phyloP scores from a whole-genome alignment of 2,113 vertebrate genomes.

The Ardeotis arabs region DNA sequence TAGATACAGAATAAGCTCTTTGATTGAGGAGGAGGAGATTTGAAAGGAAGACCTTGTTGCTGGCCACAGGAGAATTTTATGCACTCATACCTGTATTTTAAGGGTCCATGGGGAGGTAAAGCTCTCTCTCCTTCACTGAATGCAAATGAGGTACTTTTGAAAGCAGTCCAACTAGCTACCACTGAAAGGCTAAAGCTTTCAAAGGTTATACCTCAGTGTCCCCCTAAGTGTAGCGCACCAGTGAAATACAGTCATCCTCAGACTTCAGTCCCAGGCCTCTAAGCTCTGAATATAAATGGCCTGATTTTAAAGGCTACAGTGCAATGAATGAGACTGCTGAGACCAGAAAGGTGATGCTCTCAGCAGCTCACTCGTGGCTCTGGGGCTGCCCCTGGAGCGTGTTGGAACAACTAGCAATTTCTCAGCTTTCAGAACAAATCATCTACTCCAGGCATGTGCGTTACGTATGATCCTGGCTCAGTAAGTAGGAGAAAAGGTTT shows the following conservation, averaged over 20 bases:
- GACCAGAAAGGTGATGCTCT: background rate
- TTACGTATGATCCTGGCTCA: fast-evolving
- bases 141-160: background rate
- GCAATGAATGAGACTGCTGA: background rate
- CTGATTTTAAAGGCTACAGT: background rate
- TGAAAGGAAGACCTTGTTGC: background rate
- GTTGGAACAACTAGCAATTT: background rate
- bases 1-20: background rate
- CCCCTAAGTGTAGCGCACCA: background rate
- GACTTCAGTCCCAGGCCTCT: background rate
- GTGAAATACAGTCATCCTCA: background rate
- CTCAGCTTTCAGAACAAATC: background rate
- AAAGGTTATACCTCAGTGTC: background rate
- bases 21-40: background rate
- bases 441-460: fast-evolving
- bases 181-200: background rate
- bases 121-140: background rate
- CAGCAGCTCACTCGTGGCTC: fast-evolving
- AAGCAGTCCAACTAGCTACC: background rate
- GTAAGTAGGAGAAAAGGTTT: background rate
- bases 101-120: background rate
- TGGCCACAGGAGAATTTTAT: background rate
- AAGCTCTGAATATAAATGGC: background rate
- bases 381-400: background rate
- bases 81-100: background rate